Base-by-base conservation (phyloP, 1,140 invertebrate genomes). In the Riptortus pedestris region DNA sequence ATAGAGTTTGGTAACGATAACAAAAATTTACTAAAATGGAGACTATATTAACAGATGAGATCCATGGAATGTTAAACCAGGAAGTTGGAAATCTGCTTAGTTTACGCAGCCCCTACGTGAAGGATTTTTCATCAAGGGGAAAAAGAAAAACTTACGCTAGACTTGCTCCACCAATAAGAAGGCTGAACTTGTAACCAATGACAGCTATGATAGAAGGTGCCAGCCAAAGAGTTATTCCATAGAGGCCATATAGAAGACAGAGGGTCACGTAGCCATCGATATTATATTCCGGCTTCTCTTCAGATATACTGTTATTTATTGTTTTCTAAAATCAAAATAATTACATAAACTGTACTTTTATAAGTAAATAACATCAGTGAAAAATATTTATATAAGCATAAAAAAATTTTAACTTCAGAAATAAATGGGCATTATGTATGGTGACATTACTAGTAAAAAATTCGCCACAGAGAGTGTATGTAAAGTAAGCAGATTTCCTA, bases 201-300 rank as follows among this genome's bases (percentile, higher is more conserved):
- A 91, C 73, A 47, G 84, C 85, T 59, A 98, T 87, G 66, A 91
- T 81, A 0, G 93, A 93, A 0, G 95, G 94, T 1, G 93, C 89
- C 71, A 91, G 72, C 93, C 93, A 96, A 73, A 97, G 96, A 71
- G 85, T 88, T 2, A 90, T 73, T 0, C 92, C 88, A 70, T 97
- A 88, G 0, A 88, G 84, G 0, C 84, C 83, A 74, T 97, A 98
- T 67, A 96, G 89, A 69, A 96, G 87, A 5, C 90, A 88, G 70
- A 96, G 78, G 67, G 89, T 93, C 0, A 81, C 87, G 73, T 93
- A 96, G 1, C 89, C 93, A 75, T 93, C 84, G 14, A 89, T 93
- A n/a, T 78, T 80, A 74, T 93, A 96, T 26, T 72, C 77, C 0
- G 77, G 72, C 75, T 92, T 83, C 61, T 93, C 88, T 38, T 81